A percentile compares a stretch with the other conserved stretches of the same genome.
Evolutionary conservation across 2,113 vertebrate species (phyloP).

Genomic region (Heterochromis multidens): DNA sequence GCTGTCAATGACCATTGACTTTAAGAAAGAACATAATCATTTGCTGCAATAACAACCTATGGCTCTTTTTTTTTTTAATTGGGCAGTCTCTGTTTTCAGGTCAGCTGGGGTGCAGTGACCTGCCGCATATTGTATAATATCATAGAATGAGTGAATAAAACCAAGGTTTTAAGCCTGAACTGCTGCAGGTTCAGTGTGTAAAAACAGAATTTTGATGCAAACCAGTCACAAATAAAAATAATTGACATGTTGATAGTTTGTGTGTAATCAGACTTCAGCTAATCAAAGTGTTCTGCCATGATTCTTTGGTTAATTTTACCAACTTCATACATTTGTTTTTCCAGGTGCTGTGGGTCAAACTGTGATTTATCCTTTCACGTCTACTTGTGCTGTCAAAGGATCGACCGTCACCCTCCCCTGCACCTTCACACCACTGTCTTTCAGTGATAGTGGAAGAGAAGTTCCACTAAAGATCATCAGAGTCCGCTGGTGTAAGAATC

Average conservation of each 20-base stretch:
- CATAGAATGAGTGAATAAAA: neutral
- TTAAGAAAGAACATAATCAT: neutral
- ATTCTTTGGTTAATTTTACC: neutral
- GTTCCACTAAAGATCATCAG: neutral
- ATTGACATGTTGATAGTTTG: neutral
- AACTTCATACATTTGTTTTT: fast-evolving
- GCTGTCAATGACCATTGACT: no score
- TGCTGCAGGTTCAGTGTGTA: fast-evolving
- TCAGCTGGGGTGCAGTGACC: neutral
- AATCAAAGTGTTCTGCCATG: neutral
- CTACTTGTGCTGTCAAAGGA: neutral
- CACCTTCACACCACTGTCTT: neutral
- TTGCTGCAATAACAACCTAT: neutral
- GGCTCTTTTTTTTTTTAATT: neutral
- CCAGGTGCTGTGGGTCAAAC: neutral
- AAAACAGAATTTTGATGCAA: neutral
- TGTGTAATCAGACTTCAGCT: neutral
- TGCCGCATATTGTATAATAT: neutral
- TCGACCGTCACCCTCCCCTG: constrained; percentile 3
- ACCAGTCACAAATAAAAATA: neutral
- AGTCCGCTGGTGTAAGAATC: neutral
- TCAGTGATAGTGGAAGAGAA: fast-evolving
- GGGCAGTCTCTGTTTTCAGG: neutral
- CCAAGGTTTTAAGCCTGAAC: neutral
- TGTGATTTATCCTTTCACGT: neutral